Evolutionary conservation across 30 jellyfish, hydroid and myxozoan species (phyloP).

Genomic region (Hydractinia symbiolongicarpus): DNA sequence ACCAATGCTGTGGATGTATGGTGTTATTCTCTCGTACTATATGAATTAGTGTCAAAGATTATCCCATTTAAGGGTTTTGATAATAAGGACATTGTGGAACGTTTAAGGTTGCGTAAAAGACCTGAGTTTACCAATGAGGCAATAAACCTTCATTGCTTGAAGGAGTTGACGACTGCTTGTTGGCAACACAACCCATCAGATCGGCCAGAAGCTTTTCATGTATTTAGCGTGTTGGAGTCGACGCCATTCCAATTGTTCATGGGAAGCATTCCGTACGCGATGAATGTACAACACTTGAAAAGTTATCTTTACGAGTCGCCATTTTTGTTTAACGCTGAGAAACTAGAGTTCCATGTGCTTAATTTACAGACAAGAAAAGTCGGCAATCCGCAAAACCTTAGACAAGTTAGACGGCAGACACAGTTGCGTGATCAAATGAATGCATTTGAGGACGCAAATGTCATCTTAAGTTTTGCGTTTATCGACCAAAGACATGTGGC

Average conservation of each 20-base stretch:
- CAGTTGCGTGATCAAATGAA: too few relatives aligned
- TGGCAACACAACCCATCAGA: not conserved
- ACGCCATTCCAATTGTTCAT: not conserved
- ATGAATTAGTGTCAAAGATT: not conserved
- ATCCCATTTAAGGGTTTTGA: conserved; percentile 6
- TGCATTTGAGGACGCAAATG: too few relatives aligned
- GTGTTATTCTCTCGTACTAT: conserved; percentile 9
- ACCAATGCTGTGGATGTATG: conserved; percentile 5
- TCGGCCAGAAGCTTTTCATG: not conserved
- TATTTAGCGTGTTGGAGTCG: not conserved
- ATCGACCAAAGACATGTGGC: too few relatives aligned
- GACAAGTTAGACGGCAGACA: too few relatives aligned
- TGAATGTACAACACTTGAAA: not conserved
- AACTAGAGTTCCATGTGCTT: too few relatives aligned
- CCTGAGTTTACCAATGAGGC: not conserved
- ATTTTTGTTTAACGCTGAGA: too few relatives aligned
- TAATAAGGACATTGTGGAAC: not conserved
- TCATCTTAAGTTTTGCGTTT: too few relatives aligned
- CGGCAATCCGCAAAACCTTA: too few relatives aligned
- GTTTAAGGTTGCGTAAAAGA: not conserved
- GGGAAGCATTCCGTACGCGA: not conserved
- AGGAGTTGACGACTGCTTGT: not conserved
- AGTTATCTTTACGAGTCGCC: too few relatives aligned
- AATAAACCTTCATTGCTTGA: not conserved
- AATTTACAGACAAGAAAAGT: too few relatives aligned